These are phyloP conservation scores for Perizoma flavofasciatum DNA, from an alignment of 2,888 invertebrate species.

Conservation along the genomic window DNA sequence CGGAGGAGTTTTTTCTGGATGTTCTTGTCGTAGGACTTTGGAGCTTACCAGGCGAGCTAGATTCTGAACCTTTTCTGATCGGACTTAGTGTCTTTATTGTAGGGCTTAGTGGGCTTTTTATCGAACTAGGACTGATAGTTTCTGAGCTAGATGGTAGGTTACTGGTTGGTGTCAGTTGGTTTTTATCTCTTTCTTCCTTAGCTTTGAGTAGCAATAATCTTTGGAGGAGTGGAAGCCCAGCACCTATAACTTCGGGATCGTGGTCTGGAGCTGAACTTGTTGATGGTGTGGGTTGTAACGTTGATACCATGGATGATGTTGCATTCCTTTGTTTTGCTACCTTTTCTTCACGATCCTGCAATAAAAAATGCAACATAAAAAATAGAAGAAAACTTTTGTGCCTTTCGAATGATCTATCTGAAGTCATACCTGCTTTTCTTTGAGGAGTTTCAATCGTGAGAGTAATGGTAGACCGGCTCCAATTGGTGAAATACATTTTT, in stretches of 20 bases:
- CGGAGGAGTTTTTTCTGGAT: constrained; percentile 78
- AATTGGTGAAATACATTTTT: constrained; percentile 88
- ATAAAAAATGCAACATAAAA: constrained; percentile 3
- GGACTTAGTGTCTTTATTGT: constrained; percentile 79
- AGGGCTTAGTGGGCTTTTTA: constrained; percentile 79
- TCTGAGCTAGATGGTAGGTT: constrained; percentile 80
- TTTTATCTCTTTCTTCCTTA: constrained; percentile 87
- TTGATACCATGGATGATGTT: constrained; percentile 63
- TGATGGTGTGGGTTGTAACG: constrained; percentile 85
- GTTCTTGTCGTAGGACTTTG: constrained; percentile 76
- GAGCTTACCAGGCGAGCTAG: constrained; percentile 77
- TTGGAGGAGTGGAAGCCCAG: constrained; percentile 89
- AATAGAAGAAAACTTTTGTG: neutral
- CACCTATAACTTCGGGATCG: constrained; percentile 87
- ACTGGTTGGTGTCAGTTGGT: constrained; percentile 72
- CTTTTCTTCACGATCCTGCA: constrained; percentile 80
- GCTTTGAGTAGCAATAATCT: constrained; percentile 89
- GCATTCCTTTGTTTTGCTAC: constrained; percentile 75
- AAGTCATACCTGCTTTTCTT: constrained; percentile 89
- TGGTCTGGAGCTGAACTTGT: constrained; percentile 83
- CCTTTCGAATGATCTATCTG: neutral
- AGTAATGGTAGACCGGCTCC: constrained; percentile 93
- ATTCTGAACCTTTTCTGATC: constrained; percentile 77
- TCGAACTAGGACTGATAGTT: constrained; percentile 78
- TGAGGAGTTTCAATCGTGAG: constrained; percentile 90